A percentile compares a stretch with the other conserved stretches of the same genome.
Conservation (phyloP, 2,888 invertebrate genomes). For the Ophioninae sp. region DNA sequence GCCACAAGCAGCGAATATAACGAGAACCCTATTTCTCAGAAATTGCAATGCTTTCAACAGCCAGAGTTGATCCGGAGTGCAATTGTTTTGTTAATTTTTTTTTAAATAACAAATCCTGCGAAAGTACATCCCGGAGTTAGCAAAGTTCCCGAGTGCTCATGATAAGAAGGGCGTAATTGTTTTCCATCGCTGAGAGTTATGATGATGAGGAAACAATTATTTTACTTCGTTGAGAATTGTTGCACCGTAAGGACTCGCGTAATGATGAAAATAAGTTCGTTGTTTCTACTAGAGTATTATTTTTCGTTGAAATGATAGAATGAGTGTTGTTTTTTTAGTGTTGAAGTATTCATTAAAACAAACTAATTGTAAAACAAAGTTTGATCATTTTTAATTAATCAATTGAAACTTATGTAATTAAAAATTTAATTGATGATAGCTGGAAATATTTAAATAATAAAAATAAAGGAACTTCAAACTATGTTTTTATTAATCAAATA, state of each 20-base stretch:
- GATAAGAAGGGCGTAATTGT: not conserved
- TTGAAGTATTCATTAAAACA: not conserved
- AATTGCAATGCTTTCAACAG: not conserved
- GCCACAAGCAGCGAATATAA: not conserved
- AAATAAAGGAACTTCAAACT: too few relatives aligned
- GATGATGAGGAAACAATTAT: not conserved
- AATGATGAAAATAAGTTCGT: not conserved
- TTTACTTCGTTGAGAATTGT: not conserved
- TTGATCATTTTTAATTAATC: too few relatives aligned
- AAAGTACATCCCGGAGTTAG: not conserved
- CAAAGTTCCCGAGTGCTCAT: not conserved
- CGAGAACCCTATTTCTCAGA: not conserved
- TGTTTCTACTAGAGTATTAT: not conserved
- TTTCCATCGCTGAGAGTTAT: not conserved
- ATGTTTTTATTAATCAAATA: too few relatives aligned
- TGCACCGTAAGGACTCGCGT: not conserved
- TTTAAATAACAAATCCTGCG: not conserved
- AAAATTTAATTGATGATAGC: not conserved
- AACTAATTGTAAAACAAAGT: not conserved
- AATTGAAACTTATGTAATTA: too few relatives aligned
- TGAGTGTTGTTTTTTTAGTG: not conserved
- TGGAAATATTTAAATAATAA: not conserved
- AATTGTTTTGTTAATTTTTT: not conserved
- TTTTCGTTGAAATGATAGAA: not conserved
- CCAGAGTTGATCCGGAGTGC: not conserved